A percentile compares a stretch with the other conserved stretches of the same genome.
These are phyloP conservation scores for Formicarius rufipectus DNA, from an alignment of 2,113 vertebrate genomes.

Conservation along the genomic window DNA sequence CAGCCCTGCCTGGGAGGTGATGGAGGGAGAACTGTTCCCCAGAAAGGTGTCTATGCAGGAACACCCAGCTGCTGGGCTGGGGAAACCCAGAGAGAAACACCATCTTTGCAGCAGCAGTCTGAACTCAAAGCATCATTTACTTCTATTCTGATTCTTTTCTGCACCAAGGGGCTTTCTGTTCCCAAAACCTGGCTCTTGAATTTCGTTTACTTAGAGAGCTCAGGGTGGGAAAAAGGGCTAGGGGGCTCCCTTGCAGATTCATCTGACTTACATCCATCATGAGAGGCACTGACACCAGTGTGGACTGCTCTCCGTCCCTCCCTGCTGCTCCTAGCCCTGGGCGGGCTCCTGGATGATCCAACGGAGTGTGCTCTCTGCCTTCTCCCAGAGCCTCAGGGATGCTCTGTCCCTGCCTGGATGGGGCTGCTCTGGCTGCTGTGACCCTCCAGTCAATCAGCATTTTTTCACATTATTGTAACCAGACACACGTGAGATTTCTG, in stretches of 20 bases:
- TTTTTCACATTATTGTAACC: not conserved
- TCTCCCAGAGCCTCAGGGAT: not conserved
- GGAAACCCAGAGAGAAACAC: not conserved
- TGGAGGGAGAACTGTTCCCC: not conserved
- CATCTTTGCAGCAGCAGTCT: not conserved
- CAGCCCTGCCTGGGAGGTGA: not conserved
- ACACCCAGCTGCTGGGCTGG: not conserved
- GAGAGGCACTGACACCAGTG: not conserved
- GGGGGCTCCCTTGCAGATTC: not conserved
- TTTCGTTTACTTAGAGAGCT: not conserved
- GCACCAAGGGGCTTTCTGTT: not conserved
- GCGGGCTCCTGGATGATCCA: not conserved
- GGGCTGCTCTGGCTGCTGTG: not conserved
- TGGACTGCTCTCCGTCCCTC: not conserved
- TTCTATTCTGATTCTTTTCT: not conserved
- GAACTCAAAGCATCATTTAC: not conserved
- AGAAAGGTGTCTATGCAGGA: not conserved
- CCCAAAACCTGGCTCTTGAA: not conserved
- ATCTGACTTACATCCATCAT: accelerated
- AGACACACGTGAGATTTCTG: not conserved
- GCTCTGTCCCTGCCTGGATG: not conserved
- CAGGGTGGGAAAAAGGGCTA: not conserved
- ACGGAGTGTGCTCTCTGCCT: not conserved
- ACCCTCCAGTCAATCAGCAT: not conserved
- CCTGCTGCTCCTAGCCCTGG: not conserved